These are phyloP conservation scores for Heterochromis multidens DNA, from an alignment of 2,113 vertebrate genomes.

Conservation along the genomic window DNA sequence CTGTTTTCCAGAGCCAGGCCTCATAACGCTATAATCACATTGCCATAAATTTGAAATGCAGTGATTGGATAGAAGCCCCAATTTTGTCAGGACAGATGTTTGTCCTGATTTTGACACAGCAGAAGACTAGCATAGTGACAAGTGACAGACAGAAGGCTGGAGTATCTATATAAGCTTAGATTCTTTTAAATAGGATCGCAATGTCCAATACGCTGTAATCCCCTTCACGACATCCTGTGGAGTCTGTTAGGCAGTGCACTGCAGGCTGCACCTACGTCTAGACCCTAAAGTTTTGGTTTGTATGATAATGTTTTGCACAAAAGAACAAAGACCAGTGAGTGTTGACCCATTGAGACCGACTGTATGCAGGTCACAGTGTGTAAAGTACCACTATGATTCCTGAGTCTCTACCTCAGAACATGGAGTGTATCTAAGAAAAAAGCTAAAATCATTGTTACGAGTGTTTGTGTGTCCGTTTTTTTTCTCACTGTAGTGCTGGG, in stretches of 20 bases:
- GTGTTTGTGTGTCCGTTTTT: neutral
- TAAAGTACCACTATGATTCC: neutral
- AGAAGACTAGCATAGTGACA: neutral
- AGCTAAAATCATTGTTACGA: neutral
- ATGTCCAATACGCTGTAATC: conserved; percentile 15
- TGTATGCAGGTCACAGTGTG: neutral
- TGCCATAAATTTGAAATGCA: conserved; percentile 4
- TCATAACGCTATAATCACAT: neutral
- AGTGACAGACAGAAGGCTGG: neutral
- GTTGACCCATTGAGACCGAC: neutral
- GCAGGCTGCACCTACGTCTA: neutral
- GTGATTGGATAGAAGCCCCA: neutral
- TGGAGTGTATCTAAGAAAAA: neutral
- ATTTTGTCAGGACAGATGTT: conserved; percentile 28
- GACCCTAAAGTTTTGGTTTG: neutral
- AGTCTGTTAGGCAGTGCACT: neutral
- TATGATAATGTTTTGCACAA: neutral
- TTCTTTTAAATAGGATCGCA: conserved; percentile 31
- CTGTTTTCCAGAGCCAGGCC: neutral
- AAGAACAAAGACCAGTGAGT: neutral
- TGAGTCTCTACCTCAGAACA: neutral
- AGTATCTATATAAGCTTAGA: conserved; percentile 22
- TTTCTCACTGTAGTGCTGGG: conserved; percentile 82
- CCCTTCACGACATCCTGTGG: neutral
- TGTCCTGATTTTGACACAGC: conserved; percentile 35